Base-by-base conservation (phyloP, 1,140 invertebrate genomes). In the Onthophagus taurus region DNA sequence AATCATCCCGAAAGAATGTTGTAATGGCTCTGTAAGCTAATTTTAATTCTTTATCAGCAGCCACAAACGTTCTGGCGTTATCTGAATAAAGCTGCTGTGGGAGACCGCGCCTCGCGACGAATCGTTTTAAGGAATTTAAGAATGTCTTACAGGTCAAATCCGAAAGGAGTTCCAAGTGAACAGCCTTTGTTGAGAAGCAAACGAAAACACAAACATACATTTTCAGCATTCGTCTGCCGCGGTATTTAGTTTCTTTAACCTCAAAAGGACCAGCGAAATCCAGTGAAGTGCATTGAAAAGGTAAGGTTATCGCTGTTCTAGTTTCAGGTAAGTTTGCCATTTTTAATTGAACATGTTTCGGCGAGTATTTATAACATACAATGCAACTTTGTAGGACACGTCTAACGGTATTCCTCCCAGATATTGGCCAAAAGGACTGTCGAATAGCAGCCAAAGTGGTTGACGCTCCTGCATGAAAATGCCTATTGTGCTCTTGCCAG, bases 61-160 rank as follows among this genome's bases (percentile, higher is more conserved):
- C 35, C 14, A 37, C 18, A 16, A 37, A 37, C 7, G 17, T 37
- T 9, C 14, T 37, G 11, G 13, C 35, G 12, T 37, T 37, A 37
- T 37, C 35, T 18, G 13, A 16, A 19, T 18, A 18, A 9, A 37
- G 12, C 14, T 37, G 31, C 16, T 11, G 9, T 12, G 16, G 12
- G n/a, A 12, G n/a, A 17, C 18, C 35, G 8, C 35, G 6, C 11
- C 35, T 13, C 20, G 35, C 16, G 9, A 37, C 12, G 20, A 37
- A 37, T 37, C 35, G 13, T 8, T 18, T 14, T 18, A 37, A 13
- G 17, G 35, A 12, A 18, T 14, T 12, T 6, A 37, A 9, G 20
- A 37, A 37, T 19, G 35, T 16, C 11, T 37, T 21, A 18, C 14
- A 16, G 6, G 35, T 18, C 18, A 19, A 18, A 8, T 37, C 18